A percentile compares a stretch with the other conserved stretches of the same genome.
Conservation (phyloP, 2,113 vertebrate genomes). For the Macquaria ambigua region DNA sequence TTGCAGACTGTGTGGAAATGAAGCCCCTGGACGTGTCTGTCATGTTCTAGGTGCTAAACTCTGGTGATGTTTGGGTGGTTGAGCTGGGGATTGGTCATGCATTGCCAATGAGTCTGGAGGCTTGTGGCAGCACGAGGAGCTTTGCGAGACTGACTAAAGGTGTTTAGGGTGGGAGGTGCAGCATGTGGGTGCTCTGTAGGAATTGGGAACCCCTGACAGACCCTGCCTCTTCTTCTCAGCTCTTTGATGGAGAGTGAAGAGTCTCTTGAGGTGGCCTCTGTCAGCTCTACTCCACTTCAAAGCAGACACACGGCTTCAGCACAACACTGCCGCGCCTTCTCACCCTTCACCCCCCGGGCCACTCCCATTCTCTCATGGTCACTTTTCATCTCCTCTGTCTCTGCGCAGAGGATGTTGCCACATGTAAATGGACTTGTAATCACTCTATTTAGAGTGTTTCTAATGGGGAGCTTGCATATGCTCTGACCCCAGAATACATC, state of each 20-base stretch:
- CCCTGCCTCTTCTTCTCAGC: slow-evolving; percentile 86
- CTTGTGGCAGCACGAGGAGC: slow-evolving; percentile 72
- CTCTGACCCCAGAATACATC: slow-evolving; percentile 56
- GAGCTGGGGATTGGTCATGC: slow-evolving; percentile 83
- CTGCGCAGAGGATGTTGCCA: slow-evolving; percentile 53
- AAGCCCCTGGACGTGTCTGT: slow-evolving; percentile 77
- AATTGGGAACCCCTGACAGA: slow-evolving; percentile 85
- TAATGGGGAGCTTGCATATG: slow-evolving; percentile 64
- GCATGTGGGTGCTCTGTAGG: slow-evolving; percentile 80
- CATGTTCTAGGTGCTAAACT: slow-evolving; percentile 82
- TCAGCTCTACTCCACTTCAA: slow-evolving; percentile 85
- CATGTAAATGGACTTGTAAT: slow-evolving; percentile 71
- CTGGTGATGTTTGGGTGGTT: slow-evolving; percentile 77
- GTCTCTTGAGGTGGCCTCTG: slow-evolving; percentile 87
- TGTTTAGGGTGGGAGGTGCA: slow-evolving; percentile 82
- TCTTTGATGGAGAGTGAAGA: slow-evolving; percentile 84
- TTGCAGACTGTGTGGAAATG: slow-evolving; percentile 69
- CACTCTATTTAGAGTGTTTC: slow-evolving; percentile 62
- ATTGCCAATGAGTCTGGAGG: slow-evolving; percentile 84
- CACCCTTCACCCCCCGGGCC: slow-evolving; percentile 76
- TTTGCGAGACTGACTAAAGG: slow-evolving; percentile 79
- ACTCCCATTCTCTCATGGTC: slow-evolving; percentile 78
- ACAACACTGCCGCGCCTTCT: slow-evolving; percentile 70
- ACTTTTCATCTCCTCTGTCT: slow-evolving; percentile 74
- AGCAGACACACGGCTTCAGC: slow-evolving; percentile 75